These are phyloP conservation scores for Camarhynchus parvulus DNA, from an alignment of 2,113 vertebrate species.

Conservation along the genomic window DNA sequence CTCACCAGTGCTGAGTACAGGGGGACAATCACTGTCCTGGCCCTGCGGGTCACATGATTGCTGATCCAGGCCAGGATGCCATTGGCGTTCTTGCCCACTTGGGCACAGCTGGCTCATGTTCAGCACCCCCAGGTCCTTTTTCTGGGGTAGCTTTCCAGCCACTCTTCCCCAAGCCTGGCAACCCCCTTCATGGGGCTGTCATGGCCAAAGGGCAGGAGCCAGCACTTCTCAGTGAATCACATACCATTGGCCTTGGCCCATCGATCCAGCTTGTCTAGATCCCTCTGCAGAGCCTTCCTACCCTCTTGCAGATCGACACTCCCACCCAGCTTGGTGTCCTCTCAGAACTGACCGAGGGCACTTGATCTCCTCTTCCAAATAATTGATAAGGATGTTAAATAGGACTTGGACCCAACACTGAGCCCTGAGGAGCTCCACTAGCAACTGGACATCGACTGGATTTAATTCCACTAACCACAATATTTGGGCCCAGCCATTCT, in stretches of 20 bases:
- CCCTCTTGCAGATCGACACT: not conserved
- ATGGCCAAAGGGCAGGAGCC: not conserved
- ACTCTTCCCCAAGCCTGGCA: not conserved
- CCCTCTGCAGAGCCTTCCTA: not conserved
- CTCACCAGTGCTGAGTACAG: not conserved
- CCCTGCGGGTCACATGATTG: not conserved
- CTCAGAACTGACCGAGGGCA: not conserved
- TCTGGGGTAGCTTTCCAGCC: no score
- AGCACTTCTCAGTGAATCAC: not conserved
- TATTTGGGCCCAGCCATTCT: not conserved
- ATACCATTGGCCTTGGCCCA: not conserved
- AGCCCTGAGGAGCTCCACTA: not conserved
- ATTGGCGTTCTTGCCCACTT: not conserved
- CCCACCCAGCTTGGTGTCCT: not conserved
- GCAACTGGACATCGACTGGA: not conserved
- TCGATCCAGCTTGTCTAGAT: rapidly evolving
- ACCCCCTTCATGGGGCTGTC: not conserved
- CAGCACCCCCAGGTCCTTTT: not conserved
- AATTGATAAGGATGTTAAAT: not conserved
- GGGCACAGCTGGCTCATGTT: not conserved
- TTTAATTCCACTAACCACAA: not conserved
- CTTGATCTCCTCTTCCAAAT: not conserved
- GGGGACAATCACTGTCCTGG: not conserved
- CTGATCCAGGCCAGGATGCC: not conserved
- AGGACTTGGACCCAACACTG: not conserved